A percentile compares a stretch with the other conserved stretches of the same genome.
Evolutionary conservation across 2,113 vertebrate genomes (phyloP).

Genomic region (Onychostoma macrolepis): DNA sequence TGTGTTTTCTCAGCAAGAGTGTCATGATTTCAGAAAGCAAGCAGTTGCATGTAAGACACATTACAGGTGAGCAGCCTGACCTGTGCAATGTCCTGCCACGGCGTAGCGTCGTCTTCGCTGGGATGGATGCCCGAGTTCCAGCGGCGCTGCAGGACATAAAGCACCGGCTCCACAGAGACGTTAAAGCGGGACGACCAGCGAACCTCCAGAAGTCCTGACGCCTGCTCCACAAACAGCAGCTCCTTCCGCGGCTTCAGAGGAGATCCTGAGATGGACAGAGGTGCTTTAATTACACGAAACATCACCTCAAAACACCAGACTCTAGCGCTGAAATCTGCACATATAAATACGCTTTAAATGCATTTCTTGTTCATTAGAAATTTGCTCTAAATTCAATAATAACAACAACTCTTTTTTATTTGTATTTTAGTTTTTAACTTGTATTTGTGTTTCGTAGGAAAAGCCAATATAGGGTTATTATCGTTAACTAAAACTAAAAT

Average conservation of each 20-base stretch:
- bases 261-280: constrained; percentile 79
- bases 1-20: too few relatives aligned
- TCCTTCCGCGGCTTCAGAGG: constrained; percentile 95
- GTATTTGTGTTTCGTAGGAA: too few relatives aligned
- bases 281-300: constrained; percentile 34
- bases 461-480: too few relatives aligned
- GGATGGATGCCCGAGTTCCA: constrained; percentile 97
- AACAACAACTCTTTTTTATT: too few relatives aligned
- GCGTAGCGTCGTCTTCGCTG: constrained; percentile 89
- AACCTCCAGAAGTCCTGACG: constrained; percentile 85
- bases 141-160: constrained; percentile 90
- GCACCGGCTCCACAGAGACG: constrained; percentile 92
- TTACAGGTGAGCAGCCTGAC: constrained; percentile 64
- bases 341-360: too few relatives aligned
- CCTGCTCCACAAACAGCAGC: constrained; percentile 84
- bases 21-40: not conserved
- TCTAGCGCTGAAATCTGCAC: too few relatives aligned
- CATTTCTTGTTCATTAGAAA: too few relatives aligned
- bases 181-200: constrained; percentile 97
- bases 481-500: too few relatives aligned
- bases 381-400: too few relatives aligned
- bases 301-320: too few relatives aligned
- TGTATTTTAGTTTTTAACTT: too few relatives aligned
- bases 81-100: constrained; percentile 91
- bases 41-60: not conserved